phyloP scores from a whole-genome alignment of 2,113 vertebrate genomes.

The Osmerus eperlanus region DNA sequence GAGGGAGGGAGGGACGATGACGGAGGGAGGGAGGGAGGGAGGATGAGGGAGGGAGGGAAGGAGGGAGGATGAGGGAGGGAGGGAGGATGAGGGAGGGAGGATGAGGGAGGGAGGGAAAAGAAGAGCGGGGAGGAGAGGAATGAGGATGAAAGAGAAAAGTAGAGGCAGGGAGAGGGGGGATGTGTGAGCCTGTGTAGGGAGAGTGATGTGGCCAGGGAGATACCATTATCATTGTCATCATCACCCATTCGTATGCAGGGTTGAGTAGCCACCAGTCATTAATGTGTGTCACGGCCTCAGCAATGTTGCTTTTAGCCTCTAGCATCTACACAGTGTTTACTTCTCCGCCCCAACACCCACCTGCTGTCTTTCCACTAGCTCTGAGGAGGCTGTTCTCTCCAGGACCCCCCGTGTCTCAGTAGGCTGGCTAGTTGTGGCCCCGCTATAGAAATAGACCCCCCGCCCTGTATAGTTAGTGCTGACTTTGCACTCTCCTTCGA shows the following conservation, averaged over 20 bases:
- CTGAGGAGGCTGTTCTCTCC: conserved; percentile 37
- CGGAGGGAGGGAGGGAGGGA: background rate
- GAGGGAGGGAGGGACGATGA: conserved; percentile 14
- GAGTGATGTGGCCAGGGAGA: conserved; percentile 1
- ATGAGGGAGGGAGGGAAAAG: background rate
- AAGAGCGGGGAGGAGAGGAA: background rate
- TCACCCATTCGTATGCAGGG: conserved; percentile 46
- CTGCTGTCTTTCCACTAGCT: background rate
- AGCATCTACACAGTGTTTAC: conserved; percentile 51
- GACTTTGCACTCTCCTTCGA: background rate
- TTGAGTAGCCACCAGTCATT: conserved; percentile 54
- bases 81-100: background rate
- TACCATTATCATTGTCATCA: conserved; percentile 38
- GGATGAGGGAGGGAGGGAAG: background rate
- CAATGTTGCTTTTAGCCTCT: conserved; percentile 50
- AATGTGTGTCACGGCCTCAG: conserved; percentile 60
- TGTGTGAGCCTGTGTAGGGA: conserved; percentile 17
- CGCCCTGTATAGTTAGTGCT: background rate
- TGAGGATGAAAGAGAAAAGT: background rate
- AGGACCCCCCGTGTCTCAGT: conserved; percentile 17
- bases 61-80: background rate
- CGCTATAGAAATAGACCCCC: too few species aligned
- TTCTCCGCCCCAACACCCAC: conserved; percentile 27
- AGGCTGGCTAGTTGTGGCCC: conserved; percentile 12
- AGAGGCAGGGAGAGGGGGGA: background rate